Evolutionary conservation across 2,113 vertebrate species (phyloP), one percentile per base, ranked within the genome.

Genomic region (Chascanopsetta lugubris): DNA sequence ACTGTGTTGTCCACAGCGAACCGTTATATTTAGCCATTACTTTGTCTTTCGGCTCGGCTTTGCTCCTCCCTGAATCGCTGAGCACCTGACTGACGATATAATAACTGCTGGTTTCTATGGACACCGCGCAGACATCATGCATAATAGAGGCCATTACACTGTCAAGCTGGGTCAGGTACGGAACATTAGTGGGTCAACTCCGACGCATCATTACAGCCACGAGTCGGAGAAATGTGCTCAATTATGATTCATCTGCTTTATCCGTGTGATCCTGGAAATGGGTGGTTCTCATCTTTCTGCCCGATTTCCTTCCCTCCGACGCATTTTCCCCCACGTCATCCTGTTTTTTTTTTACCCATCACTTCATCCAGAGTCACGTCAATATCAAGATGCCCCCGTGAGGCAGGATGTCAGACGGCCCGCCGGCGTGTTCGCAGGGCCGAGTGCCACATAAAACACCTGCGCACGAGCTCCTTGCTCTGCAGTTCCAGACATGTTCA

Each of bases 71-170:
- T 18, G 2, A 5, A 48, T 34, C 1, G 0, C 38, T 22, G 24
- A 47, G 24, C 40, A 34, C 15, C 25, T 46, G 10, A 17, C 21
- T 38, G n/a, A 27, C 17, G 30, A 66, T 12, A 62, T 61, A 66
- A 26, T 8, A 36, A 50, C 29, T 6, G 32, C 34, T 43, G 29
- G 66, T 66, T 66, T 46, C 71, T 38, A 68, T 68, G 62, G 62
- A 63, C 34, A 69, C 34, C 48, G 21, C 15, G 20, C 24, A 46
- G 36, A 26, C 27, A 11, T 60, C 21, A 27, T 1, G 0, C 22
- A 45, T 36, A 32, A 47, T 18, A n/a, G 32, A 34, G 9, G 12
- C 2, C 1, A 40, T 73, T 60, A 40, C 9, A 42, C 10, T 6
- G 8, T 2, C 25, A 10, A 53, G 38, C 17, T 34, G 49, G 45